Conservation (phyloP, 2,888 invertebrate genomes). For the Chalcis sispes region DNA sequence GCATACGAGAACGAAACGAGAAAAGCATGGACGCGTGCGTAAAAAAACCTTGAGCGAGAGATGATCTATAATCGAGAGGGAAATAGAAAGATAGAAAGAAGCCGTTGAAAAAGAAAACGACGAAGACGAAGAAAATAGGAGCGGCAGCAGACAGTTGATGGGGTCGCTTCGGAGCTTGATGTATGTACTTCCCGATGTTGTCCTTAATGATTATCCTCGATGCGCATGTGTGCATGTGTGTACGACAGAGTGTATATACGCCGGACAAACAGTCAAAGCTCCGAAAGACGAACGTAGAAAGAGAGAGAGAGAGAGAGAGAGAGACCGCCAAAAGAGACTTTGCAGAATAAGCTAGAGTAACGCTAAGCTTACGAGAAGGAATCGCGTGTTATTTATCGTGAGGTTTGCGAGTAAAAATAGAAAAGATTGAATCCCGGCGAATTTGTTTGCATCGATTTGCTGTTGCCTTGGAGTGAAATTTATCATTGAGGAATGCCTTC, state of each 20-base stretch:
- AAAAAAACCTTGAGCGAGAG: not conserved
- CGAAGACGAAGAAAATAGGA: conserved; percentile 27
- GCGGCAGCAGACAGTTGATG: conserved; percentile 59
- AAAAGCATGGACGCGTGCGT: not conserved
- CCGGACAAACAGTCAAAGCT: conserved; percentile 16
- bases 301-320: not conserved
- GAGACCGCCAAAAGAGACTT: not conserved
- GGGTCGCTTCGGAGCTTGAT: conserved; percentile 58
- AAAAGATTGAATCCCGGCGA: no score
- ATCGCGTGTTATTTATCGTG: conserved; percentile 15
- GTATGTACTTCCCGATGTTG: conserved; percentile 59
- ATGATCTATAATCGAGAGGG: conserved; percentile 50
- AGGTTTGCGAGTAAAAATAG: not conserved
- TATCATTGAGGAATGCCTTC: not conserved
- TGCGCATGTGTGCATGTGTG: conserved; percentile 2
- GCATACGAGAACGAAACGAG: conserved; percentile 20
- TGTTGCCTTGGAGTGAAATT: not conserved
- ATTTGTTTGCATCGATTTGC: conserved; percentile 6
- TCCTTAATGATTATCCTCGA: conserved; percentile 62
- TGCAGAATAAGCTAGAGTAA: no score
- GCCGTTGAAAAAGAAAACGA: conserved; percentile 21
- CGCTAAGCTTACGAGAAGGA: conserved; percentile 6
- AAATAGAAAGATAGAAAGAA: conserved; percentile 11
- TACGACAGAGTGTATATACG: not conserved
- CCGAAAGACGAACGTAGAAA: no score